Evolutionary conservation across 2,113 vertebrate species (phyloP), one percentile per base, ranked within the genome.

Genomic region (Hemichromis elongatus): DNA sequence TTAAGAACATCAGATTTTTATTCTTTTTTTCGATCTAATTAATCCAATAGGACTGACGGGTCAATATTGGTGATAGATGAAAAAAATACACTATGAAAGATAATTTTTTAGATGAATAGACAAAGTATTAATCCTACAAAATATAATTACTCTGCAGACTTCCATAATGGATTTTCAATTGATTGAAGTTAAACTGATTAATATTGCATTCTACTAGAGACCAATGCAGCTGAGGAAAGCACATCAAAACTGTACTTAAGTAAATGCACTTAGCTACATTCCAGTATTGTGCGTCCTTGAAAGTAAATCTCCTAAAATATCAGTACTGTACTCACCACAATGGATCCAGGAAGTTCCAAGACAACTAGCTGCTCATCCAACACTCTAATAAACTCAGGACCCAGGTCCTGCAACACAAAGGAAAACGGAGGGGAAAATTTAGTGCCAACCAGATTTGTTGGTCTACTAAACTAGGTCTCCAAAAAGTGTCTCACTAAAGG

Each of bases 261-360:
- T 28, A 28, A 73, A 28, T 6, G 26, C n/a, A 45, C 47, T 28
- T 19, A 73, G 0, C 40, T 11, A 1, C 45, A 73, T 73, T 73
- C 0, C 18, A 47, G 42, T 26, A 28, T 19, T 73, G 66, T 73
- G 40, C 47, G 68, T 28, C 14, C 40, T 47, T 47, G 68, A 47
- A 16, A 28, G 68, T 0, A 73, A 18, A 28, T 73, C 68, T 47
- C 66, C 24, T 28, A 28, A 42, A 70, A 18, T 18, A 9, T 16
- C 21, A 45, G 21, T 12, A 26, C 21, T 70, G 66, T 26, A 93
- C 87, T 94, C 95, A 98, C 98, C 97, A 97, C 95, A 47, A 98
- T 96, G 47, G 97, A 97, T 92, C 96, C 96, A 68, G 97, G 97
- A 47, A 99, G 94, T 83, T 97, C 96, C 84, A 98, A 89, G 68